Percentiles rank a stretch among this genome's conserved stretches.
Conservation (phyloP, 2,797 vertebrate genomes). For the Nothura maculosa region DNA sequence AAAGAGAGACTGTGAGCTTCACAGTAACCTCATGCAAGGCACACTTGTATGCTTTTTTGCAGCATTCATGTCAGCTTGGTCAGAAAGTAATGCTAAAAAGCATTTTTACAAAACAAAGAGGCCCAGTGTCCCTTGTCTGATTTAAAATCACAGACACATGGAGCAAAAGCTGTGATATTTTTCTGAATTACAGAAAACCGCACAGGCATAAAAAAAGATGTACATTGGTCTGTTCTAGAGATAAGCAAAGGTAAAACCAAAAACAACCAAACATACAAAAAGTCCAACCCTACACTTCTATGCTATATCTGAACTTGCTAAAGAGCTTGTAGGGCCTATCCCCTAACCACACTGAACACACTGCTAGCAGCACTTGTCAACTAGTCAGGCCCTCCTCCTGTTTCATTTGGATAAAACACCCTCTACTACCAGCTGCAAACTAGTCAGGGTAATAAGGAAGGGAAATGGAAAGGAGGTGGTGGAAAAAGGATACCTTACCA, state of each 20-base stretch:
- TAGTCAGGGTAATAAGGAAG: conserved; percentile 34
- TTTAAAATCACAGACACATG: not conserved
- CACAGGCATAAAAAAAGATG: not conserved
- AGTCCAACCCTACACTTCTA: not conserved
- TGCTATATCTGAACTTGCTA: not conserved
- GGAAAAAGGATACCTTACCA: not conserved
- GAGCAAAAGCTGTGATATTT: not conserved
- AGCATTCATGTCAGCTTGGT: not conserved
- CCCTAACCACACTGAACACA: not conserved
- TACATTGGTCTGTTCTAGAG: not conserved
- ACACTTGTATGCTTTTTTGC: not conserved
- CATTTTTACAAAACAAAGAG: not conserved
- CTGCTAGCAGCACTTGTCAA: not conserved
- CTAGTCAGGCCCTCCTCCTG: not conserved
- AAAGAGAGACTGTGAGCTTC: not conserved
- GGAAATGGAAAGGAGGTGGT: conserved; percentile 20
- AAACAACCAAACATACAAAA: not conserved
- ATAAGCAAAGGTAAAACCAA: not conserved
- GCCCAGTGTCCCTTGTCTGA: not conserved
- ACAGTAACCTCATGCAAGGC: accelerated
- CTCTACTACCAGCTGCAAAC: not conserved
- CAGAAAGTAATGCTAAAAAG: conserved; percentile 8
- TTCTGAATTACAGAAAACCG: not conserved
- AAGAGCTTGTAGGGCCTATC: not conserved
- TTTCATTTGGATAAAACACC: not conserved